These are phyloP conservation scores for Drosophila setosimentum DNA, from an alignment of 2,888 invertebrate genomes.

Conservation along the genomic window DNA sequence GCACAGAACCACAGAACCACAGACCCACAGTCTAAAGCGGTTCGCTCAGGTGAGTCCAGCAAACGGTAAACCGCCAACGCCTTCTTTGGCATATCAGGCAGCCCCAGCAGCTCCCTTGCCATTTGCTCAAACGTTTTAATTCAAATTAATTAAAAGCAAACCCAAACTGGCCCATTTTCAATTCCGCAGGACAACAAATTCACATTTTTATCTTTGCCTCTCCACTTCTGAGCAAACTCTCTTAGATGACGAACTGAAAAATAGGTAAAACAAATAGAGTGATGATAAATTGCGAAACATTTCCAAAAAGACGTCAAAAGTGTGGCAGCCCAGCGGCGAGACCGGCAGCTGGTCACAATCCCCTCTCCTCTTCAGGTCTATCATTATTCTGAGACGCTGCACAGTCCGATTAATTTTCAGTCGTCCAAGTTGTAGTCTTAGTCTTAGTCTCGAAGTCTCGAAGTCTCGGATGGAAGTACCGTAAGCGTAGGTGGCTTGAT, in stretches of 20 bases:
- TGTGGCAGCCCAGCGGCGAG: conserved; percentile 66
- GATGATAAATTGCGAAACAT: conserved; percentile 70
- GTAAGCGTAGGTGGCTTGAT: conserved; percentile 79
- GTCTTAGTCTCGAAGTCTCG: conserved; percentile 2
- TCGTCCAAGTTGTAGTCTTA: conserved; percentile 28
- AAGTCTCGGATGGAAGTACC: conserved; percentile 58
- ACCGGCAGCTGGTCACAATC: conserved; percentile 31
- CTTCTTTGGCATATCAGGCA: conserved; percentile 72
- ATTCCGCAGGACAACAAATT: conserved; percentile 42
- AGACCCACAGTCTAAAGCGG: conserved; percentile 22
- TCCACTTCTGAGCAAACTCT: conserved; percentile 1
- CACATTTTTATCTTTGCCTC: conserved; percentile 52
- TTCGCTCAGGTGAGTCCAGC: conserved; percentile 64
- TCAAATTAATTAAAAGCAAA: conserved; percentile 72
- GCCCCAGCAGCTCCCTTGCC: conserved; percentile 37
- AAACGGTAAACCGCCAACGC: conserved; percentile 80
- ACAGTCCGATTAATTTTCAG: conserved; percentile 72
- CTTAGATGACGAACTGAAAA: conserved; percentile 48
- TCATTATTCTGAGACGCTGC: conserved; percentile 55
- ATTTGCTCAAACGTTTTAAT: conserved; percentile 68
- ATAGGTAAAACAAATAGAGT: conserved; percentile 37
- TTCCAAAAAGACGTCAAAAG: conserved; percentile 70
- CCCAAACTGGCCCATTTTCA: conserved; percentile 58
- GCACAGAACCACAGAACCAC: conserved; percentile 32
- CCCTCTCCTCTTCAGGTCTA: conserved; percentile 13